Evolutionary conservation across 2,797 vertebrate species (phyloP), one percentile per base, ranked within the genome.

Genomic region (Amblyopsis hoosieri): DNA sequence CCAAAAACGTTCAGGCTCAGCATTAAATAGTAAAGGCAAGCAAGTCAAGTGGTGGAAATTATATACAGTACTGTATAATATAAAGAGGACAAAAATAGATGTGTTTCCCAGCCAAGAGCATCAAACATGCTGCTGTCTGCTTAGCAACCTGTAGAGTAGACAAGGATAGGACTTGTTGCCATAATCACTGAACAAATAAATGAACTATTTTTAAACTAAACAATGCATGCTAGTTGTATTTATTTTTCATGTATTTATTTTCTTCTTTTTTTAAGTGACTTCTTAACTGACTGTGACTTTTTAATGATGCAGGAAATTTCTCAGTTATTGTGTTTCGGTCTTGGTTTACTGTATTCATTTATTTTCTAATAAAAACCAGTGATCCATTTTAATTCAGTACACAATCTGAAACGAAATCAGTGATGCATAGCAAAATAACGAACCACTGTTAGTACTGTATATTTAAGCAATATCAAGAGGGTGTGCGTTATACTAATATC

Each of bases 331-430:
- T 71, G 53, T 62, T 66, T 53, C 11, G 14, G 54, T 75, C 81
- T 85, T 83, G 62, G 77, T 83, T 42, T 9, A 9, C 37, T 42
- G 37, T 42, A 42, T 42, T 42, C 8, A 42, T 42, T 42, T 42
- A 8, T 42, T 9, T 10, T 29, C 23, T 29, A 29, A 70, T 75
- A 45, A 62, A 76, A 62, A 23, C 57, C 31, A 49, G 60, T 78
- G 77, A 73, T 85, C 75, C 76, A 76, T 60, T 76, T 75, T 81
- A 72, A 81, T 83, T 89, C 81, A 87, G 57, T 51, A 15, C 17
- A 53, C 17, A 53, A 64, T 1, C 45, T 71, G 72, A 81, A 87
- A 87, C 60, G 79, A 23, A 76, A 66, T n/a, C 68, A 72, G 45
- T 12, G 9, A 60, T 55, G 57, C 64, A 71, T 57, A 56, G 23